phyloP scores from a whole-genome alignment of 1,140 invertebrate species.

The Triops longicaudatus region DNA sequence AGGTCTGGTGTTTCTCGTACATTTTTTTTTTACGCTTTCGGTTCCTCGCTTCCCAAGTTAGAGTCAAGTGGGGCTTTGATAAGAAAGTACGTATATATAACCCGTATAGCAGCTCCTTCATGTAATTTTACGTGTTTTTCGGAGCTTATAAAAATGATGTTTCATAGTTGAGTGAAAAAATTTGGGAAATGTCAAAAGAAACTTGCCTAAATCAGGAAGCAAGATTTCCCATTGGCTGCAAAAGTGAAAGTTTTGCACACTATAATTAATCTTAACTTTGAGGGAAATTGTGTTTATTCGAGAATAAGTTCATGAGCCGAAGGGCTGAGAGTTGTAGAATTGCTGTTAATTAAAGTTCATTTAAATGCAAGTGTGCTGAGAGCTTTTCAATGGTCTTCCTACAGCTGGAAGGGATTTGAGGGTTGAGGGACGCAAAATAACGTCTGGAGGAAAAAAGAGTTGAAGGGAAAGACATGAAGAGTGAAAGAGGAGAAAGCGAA shows the following conservation, averaged over 20 bases:
- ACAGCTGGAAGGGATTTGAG: too few species aligned
- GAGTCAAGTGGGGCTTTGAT: slow-evolving; percentile 10
- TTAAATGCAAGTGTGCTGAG: too few species aligned
- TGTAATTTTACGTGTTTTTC: neutral
- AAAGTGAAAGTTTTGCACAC: too few species aligned
- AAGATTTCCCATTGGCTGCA: too few species aligned
- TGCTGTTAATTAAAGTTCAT: too few species aligned
- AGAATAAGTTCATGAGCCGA: too few species aligned
- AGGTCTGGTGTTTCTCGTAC: neutral
- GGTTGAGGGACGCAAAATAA: too few species aligned
- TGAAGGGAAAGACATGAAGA: neutral
- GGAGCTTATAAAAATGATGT: slow-evolving; percentile 7
- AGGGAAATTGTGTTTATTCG: too few species aligned
- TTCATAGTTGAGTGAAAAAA: neutral
- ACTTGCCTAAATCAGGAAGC: neutral
- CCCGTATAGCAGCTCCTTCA: neutral
- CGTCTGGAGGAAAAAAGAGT: too few species aligned
- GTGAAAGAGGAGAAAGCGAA: neutral
- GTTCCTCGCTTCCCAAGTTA: neutral
- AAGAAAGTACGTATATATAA: neutral
- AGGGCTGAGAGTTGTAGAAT: too few species aligned
- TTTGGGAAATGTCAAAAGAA: neutral
- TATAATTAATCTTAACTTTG: too few species aligned
- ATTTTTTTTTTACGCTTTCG: neutral
- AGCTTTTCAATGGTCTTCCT: too few species aligned